Percentiles rank a stretch among this genome's conserved stretches.
Conservation (phyloP, 2,113 vertebrate species). For the Cathartes aura region DNA sequence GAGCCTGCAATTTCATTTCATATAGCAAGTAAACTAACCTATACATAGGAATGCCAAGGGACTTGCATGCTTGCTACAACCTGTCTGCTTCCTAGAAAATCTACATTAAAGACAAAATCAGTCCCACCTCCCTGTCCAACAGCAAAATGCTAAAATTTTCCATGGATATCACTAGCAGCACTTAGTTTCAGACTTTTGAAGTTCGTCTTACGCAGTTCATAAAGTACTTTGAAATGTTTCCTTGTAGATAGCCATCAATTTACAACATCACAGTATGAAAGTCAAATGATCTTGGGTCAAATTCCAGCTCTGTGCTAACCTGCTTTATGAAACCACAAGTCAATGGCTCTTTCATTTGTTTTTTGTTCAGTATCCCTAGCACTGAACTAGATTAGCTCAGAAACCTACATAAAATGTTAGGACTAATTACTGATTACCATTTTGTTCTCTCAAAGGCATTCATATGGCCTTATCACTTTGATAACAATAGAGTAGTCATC, state of each 20-base stretch:
- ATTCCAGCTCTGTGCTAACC: constrained; percentile 17
- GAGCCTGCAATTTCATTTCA: neutral
- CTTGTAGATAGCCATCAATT: neutral
- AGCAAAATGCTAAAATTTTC: neutral
- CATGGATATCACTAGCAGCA: neutral
- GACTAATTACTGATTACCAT: neutral
- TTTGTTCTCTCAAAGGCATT: neutral
- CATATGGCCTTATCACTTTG: neutral
- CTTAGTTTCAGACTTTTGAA: neutral
- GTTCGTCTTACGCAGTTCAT: neutral
- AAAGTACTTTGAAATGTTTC: neutral
- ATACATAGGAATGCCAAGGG: neutral
- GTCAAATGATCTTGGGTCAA: neutral
- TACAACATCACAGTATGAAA: neutral
- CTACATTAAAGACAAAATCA: neutral
- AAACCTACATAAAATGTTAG: neutral
- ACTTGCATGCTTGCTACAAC: neutral
- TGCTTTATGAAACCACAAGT: constrained; percentile 20
- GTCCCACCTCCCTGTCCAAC: neutral
- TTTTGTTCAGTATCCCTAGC: neutral
- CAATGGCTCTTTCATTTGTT: neutral
- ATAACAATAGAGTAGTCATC: neutral
- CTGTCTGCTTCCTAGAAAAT: neutral
- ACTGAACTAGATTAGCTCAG: neutral
- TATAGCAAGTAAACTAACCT: neutral